Evolutionary conservation across 2,113 vertebrate species (phyloP).

Genomic region (Zosterops borbonicus): DNA sequence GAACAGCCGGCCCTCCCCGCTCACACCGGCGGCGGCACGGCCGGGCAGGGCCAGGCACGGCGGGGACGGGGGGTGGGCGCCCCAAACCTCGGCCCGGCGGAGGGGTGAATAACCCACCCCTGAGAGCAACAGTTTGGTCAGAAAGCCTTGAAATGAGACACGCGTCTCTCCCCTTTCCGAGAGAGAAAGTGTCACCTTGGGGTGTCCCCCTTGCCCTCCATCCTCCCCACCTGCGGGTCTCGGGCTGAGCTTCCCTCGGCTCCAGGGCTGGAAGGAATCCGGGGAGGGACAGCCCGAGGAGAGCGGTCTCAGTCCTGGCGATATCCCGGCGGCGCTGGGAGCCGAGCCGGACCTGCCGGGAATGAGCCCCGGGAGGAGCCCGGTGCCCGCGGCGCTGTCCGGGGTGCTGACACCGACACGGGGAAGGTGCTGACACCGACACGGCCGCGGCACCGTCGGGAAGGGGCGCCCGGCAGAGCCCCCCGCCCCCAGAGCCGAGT

Average conservation of each 20-base stretch:
- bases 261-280: background rate
- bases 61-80: background rate
- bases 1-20: background rate
- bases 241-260: background rate
- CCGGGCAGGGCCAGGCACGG: background rate
- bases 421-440: slow-evolving; percentile 35
- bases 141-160: background rate
- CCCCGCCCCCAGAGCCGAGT: no score
- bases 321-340: background rate
- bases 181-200: background rate
- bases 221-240: background rate
- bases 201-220: background rate
- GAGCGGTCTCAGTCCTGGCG: background rate
- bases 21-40: background rate
- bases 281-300: background rate
- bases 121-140: background rate
- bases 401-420: no score
- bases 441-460: no score
- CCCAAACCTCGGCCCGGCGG: background rate
- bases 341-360: background rate
- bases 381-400: background rate
- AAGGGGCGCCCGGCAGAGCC: background rate
- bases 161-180: background rate
- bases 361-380: rapidly evolving
- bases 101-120: background rate